phyloP scores from a whole-genome alignment of 2,888 invertebrate species.

The Agriopis leucophaearia region DNA sequence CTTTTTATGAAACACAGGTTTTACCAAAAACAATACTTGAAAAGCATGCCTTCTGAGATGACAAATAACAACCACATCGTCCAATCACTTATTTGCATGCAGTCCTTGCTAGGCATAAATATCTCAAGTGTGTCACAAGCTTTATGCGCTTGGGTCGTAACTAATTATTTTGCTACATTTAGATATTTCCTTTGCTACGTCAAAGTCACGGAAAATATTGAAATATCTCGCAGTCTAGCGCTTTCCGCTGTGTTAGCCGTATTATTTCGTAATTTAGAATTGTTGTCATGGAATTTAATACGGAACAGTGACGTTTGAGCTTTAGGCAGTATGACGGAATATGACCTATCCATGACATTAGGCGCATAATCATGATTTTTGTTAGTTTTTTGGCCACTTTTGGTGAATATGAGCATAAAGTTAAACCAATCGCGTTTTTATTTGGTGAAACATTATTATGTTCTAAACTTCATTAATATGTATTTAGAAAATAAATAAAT shows the following conservation, averaged over 20 bases:
- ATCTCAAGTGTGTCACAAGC: conserved; percentile 30
- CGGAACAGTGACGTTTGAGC: not conserved
- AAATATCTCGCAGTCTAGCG: conserved; percentile 61
- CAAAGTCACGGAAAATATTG: conserved; percentile 76
- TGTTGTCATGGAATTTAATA: conserved; percentile 10
- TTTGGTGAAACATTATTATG: no score
- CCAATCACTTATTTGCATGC: not conserved
- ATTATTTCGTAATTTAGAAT: conserved; percentile 44
- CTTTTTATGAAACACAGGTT: no score
- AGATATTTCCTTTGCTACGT: conserved; percentile 78
- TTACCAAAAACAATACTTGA: no score
- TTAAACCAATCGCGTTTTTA: no score
- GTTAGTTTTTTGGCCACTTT: no score
- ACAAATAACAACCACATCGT: not conserved
- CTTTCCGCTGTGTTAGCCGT: conserved; percentile 51
- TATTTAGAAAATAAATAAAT: no score
- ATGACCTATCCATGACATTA: no score
- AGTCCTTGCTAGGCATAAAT: conserved; percentile 29
- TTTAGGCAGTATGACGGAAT: not conserved
- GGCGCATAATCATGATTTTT: no score
- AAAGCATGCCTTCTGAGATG: no score
- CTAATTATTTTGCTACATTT: conserved; percentile 83
- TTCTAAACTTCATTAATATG: no score
- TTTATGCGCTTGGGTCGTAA: conserved; percentile 63
- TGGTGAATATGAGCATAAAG: no score